A percentile compares a stretch with the other conserved stretches of the same genome.
Conservation (phyloP, 1,140 invertebrate genomes). For the Zaprionus inermis region DNA sequence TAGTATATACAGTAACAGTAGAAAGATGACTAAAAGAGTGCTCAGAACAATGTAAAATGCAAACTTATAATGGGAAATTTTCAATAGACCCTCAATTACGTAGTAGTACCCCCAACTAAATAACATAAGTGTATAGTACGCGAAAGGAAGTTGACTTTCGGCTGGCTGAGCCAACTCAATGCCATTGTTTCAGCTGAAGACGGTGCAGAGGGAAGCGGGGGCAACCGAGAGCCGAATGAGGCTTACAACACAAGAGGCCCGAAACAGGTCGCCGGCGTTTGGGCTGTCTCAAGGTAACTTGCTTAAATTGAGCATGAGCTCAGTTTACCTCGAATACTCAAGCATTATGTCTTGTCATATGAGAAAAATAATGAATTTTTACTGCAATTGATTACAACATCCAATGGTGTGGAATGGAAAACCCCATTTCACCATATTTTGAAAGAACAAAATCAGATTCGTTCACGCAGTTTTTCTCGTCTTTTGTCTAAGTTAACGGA, state of each 20-base stretch:
- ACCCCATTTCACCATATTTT: neutral
- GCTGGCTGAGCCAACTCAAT: constrained; percentile 23
- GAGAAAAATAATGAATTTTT: neutral
- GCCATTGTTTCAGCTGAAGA: constrained; percentile 10
- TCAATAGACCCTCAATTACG: constrained; percentile 6
- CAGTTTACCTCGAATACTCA: neutral
- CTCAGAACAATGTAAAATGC: neutral
- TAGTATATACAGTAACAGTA: neutral
- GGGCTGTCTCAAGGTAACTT: constrained; percentile 16
- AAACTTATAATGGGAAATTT: neutral
- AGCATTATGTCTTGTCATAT: neutral
- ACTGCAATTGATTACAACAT: neutral
- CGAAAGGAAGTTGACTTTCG: constrained; percentile 35
- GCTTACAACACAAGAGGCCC: constrained; percentile 12
- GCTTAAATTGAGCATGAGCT: constrained; percentile 18
- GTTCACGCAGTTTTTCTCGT: neutral
- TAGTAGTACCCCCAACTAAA: neutral
- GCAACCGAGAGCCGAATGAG: neutral
- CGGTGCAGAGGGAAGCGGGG: constrained; percentile 1
- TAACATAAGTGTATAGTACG: neutral
- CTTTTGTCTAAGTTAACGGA: neutral
- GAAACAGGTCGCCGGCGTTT: constrained; percentile 19
- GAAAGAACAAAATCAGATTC: neutral
- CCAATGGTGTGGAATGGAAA: neutral
- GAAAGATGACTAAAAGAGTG: neutral